phyloP scores from a whole-genome alignment of 2,888 invertebrate species.

The Bruchidius siliquastri region DNA sequence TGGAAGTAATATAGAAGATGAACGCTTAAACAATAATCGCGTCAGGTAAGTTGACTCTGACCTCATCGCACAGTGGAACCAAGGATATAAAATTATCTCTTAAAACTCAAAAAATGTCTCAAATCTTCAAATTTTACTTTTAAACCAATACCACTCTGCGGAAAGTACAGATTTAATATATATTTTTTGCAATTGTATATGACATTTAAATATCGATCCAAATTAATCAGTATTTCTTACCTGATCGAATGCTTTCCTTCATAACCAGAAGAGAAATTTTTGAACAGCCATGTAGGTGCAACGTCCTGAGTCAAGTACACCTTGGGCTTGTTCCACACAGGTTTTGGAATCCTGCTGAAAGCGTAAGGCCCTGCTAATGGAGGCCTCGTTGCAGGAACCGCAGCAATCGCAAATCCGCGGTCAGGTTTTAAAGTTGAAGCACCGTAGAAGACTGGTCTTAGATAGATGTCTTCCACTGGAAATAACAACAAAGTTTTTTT shows the following conservation, averaged over 20 bases:
- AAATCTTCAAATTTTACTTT: too few relatives aligned
- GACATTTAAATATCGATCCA: too few relatives aligned
- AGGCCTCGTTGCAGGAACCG: conserved; percentile 65
- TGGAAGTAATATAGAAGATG: too few relatives aligned
- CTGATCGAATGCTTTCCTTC: conserved; percentile 55
- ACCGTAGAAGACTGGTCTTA: conserved; percentile 45
- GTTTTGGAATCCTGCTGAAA: conserved; percentile 80
- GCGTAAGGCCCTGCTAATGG: conserved; percentile 86
- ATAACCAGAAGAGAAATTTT: conserved; percentile 73
- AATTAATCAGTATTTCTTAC: background rate
- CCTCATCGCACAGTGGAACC: too few relatives aligned
- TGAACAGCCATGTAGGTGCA: conserved; percentile 77
- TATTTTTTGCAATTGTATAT: too few relatives aligned
- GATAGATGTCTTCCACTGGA: conserved; percentile 45
- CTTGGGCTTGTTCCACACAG: conserved; percentile 72
- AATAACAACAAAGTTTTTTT: conserved; percentile 10
- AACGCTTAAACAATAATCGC: too few relatives aligned
- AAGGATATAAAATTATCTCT: too few relatives aligned
- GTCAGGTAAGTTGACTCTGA: too few relatives aligned
- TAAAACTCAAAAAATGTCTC: too few relatives aligned
- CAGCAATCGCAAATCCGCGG: conserved; percentile 42
- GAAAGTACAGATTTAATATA: too few relatives aligned
- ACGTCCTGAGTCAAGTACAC: conserved; percentile 72
- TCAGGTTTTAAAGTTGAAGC: conserved; percentile 47
- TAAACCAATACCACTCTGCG: too few relatives aligned